phyloP scores from a whole-genome alignment of 2,113 vertebrate genomes.

The Suncus etruscus region DNA sequence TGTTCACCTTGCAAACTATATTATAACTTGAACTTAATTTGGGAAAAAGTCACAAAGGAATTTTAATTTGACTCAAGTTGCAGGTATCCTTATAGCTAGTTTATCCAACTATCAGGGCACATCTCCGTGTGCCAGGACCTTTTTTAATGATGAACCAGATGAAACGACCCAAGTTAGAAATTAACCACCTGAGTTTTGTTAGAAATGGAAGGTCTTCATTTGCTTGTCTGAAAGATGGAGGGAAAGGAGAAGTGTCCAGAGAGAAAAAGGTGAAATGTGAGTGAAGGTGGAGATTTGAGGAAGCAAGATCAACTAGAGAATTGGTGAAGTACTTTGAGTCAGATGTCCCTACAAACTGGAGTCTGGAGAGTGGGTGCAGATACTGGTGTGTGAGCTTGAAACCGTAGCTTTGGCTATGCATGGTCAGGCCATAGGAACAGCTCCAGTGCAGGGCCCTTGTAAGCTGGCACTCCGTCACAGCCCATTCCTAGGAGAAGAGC shows the following conservation, averaged over 20 bases:
- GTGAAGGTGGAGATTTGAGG: not conserved
- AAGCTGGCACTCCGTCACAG: not conserved
- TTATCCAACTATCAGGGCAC: not conserved
- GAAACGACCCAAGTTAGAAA: not conserved
- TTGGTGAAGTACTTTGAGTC: not conserved
- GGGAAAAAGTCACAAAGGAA: not conserved
- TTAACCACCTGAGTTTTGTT: too few relatives aligned
- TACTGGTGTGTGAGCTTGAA: not conserved
- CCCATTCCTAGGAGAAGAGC: not conserved
- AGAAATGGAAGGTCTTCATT: conserved; percentile 7
- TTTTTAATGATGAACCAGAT: not conserved
- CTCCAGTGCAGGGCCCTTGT: not conserved
- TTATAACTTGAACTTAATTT: not conserved
- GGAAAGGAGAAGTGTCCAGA: too few relatives aligned
- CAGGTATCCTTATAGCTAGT: not conserved
- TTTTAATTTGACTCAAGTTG: not conserved
- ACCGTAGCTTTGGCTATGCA: not conserved
- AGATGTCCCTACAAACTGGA: fast-evolving
- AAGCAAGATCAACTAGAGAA: not conserved
- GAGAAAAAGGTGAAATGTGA: not conserved
- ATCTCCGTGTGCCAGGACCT: not conserved
- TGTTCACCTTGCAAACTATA: not conserved
- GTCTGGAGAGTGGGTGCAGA: fast-evolving
- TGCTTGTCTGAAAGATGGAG: not conserved
- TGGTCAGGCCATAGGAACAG: not conserved